These are phyloP conservation scores for Synergus itoensis DNA, from an alignment of 2,888 invertebrate species.

Conservation along the genomic window DNA sequence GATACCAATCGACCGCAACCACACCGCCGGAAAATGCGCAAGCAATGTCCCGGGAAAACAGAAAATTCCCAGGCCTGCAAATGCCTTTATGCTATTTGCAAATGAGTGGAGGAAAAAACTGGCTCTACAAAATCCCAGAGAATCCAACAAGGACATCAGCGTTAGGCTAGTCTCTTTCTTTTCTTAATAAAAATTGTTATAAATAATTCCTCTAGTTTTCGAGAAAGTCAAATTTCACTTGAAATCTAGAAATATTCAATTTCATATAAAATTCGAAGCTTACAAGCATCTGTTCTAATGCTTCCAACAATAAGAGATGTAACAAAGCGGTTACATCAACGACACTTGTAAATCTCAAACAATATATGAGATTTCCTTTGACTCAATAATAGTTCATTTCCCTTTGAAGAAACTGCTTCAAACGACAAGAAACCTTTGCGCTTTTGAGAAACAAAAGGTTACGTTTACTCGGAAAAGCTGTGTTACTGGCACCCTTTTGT, in stretches of 20 bases:
- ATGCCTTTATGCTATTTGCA: slow-evolving; percentile 84
- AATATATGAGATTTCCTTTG: slow-evolving; percentile 4
- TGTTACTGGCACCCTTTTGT: slow-evolving; percentile 40
- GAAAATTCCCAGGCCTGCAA: slow-evolving; percentile 82
- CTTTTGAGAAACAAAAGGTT: slow-evolving; percentile 26
- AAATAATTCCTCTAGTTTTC: not conserved
- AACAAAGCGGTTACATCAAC: not conserved
- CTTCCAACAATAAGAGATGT: not conserved
- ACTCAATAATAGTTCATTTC: not conserved
- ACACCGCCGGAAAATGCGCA: slow-evolving; percentile 1
- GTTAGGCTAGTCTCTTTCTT: slow-evolving; percentile 76
- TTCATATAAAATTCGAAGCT: not conserved
- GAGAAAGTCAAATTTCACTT: not conserved
- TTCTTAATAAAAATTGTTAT: not conserved
- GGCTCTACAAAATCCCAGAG: slow-evolving; percentile 80
- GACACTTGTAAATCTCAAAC: not conserved
- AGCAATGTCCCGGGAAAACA: slow-evolving; percentile 59
- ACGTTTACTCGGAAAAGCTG: not conserved
- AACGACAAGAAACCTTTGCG: slow-evolving; percentile 31
- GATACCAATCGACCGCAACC: slow-evolving; percentile 43
- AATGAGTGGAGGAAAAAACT: slow-evolving; percentile 82
- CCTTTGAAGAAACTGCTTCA: not conserved
- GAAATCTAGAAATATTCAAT: too few relatives aligned
- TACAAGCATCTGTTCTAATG: not conserved
- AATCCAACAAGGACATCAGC: slow-evolving; percentile 83